Conservation (phyloP, 2,113 vertebrate genomes). For the Otis tarda region DNA sequence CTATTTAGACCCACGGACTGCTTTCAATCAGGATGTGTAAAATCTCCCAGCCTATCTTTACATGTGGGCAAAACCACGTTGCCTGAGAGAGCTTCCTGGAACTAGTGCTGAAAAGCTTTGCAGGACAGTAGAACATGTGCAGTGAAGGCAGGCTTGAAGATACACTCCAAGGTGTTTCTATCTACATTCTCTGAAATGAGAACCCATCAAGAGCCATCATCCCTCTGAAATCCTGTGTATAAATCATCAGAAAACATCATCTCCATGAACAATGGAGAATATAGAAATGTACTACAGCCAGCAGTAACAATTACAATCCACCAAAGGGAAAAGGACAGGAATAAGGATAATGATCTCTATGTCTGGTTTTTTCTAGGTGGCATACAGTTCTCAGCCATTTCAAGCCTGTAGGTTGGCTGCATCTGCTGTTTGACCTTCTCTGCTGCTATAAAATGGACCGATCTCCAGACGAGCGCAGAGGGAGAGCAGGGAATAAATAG, state of each 20-base stretch:
- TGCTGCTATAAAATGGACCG: not conserved
- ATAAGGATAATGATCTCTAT: not conserved
- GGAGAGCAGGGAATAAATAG: not conserved
- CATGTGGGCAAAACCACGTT: not conserved
- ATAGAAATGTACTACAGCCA: not conserved
- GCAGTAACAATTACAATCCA: not conserved
- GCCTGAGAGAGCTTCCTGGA: not conserved
- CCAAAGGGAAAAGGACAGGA: not conserved
- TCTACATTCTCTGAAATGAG: not conserved
- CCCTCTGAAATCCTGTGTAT: not conserved
- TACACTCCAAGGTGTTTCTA: not conserved
- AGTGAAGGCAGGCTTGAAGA: not conserved
- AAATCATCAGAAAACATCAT: not conserved
- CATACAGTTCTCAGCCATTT: not conserved
- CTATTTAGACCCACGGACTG: not conserved
- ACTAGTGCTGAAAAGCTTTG: not conserved
- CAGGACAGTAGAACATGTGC: not conserved
- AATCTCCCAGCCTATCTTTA: not conserved
- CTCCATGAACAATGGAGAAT: not conserved
- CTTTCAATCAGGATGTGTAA: not conserved
- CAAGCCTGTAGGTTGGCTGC: not conserved
- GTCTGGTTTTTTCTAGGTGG: not conserved
- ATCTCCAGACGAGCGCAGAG: not conserved
- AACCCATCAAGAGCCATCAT: not conserved
- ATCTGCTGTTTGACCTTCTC: not conserved